Evolutionary conservation across 2,113 vertebrate genomes (phyloP), one percentile per base, ranked within the genome.

Genomic region (Pimephales promelas): DNA sequence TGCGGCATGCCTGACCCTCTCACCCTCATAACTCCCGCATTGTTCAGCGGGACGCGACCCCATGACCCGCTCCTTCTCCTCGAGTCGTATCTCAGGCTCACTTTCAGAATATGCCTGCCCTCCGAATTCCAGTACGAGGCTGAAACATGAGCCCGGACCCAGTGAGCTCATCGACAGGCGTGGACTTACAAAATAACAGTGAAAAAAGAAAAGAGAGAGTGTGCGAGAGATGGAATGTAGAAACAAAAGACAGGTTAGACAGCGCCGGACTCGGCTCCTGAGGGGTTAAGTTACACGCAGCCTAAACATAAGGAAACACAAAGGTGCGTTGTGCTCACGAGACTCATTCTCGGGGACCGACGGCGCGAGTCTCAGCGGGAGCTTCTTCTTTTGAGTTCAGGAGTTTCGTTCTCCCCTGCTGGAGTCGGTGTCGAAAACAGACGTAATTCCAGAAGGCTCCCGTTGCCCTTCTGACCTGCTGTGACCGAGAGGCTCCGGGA

Each of bases 111-210:
- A n/a, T 74, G 79, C 68, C 88, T 91, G 91, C 89, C 91, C 91
- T 91, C 34, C 47, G 34, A 93, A 94, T 94, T 94, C 92, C 93
- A 88, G 87, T 59, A 52, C 24, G 24, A 16, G 73, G 20, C 83
- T 93, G 94, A 91, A 94, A 94, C 92, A 86, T 16, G 93, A 93
- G 86, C 59, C 88, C 80, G 0, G 1, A 52, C 24, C 26, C 54
- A 49, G 87, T 94, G 93, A 93, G 90, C 92, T 93, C 93, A 94
- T 92, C 90, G 87, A 16, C 76, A 85, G 82, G 89, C 88, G 24
- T 31, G 61, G 90, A 90, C 88, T 89, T 86, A 86, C 40, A 82
- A 78, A 91, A 88, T 61, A 83, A 73, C 82, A 36, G 61, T 13
- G 59, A 49, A 31, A 40, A 40, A 28, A 52, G 34, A 34, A 66